Percentiles rank a stretch among this genome's conserved stretches.
Conservation (phyloP, 2,888 invertebrate genomes). For the Polyommatus icarus region DNA sequence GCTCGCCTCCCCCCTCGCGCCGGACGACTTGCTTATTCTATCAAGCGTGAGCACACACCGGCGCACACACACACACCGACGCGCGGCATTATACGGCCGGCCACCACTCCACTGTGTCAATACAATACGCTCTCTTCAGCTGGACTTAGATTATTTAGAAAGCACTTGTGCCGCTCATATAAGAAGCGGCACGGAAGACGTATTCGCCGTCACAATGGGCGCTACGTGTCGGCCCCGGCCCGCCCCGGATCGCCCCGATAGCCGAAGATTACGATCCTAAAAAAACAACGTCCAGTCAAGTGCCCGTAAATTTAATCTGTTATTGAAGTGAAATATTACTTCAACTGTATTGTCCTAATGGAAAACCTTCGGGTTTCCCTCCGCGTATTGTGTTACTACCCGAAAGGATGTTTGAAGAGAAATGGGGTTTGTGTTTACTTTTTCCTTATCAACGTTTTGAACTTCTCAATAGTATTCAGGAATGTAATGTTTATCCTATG, state of each 20-base stretch:
- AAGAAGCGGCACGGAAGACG: constrained; percentile 78
- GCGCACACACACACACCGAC: constrained; percentile 55
- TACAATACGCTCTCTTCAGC: constrained; percentile 81
- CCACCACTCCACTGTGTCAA: constrained; percentile 81
- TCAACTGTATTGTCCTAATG: constrained; percentile 19
- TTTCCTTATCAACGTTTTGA: not conserved
- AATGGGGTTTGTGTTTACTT: not conserved
- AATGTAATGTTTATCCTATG: not conserved
- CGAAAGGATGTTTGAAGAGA: not conserved
- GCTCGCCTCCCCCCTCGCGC: constrained; percentile 54
- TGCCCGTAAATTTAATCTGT: constrained; percentile 48
- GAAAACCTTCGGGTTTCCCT: constrained; percentile 18
- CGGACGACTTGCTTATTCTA: constrained; percentile 81
- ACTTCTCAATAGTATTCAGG: not conserved
- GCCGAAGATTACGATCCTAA: constrained; percentile 79
- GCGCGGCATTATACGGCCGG: constrained; percentile 76
- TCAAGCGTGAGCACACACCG: constrained; percentile 69
- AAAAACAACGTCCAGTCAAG: constrained; percentile 74
- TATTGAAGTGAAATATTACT: constrained; percentile 33
- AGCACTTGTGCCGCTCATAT: constrained; percentile 82
- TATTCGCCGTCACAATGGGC: constrained; percentile 78
- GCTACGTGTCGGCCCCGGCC: constrained; percentile 75
- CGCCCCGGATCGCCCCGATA: constrained; percentile 73
- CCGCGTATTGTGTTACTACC: not conserved
- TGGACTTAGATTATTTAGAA: constrained; percentile 82